phyloP scores from a whole-genome alignment of 2,113 vertebrate genomes.

The Eulemur macaco region DNA sequence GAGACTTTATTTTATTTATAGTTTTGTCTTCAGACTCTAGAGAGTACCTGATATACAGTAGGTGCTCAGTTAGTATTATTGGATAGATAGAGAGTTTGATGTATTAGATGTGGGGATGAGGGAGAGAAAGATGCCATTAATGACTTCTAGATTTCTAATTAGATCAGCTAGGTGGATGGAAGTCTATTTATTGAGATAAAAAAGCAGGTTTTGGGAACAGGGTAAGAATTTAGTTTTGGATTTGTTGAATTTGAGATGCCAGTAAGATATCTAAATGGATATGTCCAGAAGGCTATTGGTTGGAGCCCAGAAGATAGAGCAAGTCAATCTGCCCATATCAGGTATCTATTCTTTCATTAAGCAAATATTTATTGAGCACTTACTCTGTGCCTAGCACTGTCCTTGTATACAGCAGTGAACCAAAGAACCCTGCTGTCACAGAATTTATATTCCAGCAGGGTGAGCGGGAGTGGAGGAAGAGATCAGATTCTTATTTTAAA shows the following conservation, averaged over 20 bases:
- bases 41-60: not conserved
- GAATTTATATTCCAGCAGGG: not conserved
- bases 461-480: not conserved
- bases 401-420: not conserved
- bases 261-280: not conserved
- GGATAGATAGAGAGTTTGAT: not conserved
- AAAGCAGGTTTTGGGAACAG: not conserved
- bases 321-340: not conserved
- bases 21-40: not conserved
- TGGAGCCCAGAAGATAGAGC: not conserved
- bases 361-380: not conserved
- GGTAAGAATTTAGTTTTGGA: slow-evolving; percentile 17
- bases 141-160: slow-evolving; percentile 4
- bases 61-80: not conserved
- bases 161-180: not conserved
- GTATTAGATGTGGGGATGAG: not conserved
- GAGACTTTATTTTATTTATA: not conserved
- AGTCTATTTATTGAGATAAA: not conserved
- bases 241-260: slow-evolving; percentile 28
- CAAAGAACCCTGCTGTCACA: not conserved
- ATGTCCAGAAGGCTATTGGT: not conserved
- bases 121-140: not conserved
- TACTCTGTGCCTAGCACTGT: not conserved
- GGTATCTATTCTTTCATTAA: not conserved
- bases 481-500: not conserved